Evolutionary conservation across 2,113 vertebrate genomes (phyloP).

Genomic region (Ptilorrhoa leucosticta): DNA sequence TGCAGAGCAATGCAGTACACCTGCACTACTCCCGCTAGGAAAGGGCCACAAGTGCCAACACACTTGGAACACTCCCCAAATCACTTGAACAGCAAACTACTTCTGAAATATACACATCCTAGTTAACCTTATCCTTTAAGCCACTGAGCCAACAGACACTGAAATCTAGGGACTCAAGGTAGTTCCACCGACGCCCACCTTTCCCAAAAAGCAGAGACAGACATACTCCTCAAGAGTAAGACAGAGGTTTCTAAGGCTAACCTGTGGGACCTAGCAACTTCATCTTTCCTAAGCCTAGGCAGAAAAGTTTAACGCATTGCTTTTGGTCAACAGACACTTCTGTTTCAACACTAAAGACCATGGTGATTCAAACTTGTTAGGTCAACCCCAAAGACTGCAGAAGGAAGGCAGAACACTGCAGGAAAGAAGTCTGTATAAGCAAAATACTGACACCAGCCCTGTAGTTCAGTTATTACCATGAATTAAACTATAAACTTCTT

Average conservation of each 20-base stretch:
- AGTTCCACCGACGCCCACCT: neutral
- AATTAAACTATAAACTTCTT: neutral
- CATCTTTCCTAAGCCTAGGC: neutral
- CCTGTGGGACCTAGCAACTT: neutral
- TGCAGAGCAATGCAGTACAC: slow-evolving; percentile 41
- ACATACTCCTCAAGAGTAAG: neutral
- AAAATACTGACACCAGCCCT: neutral
- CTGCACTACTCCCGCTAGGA: neutral
- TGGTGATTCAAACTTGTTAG: neutral
- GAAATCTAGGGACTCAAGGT: neutral
- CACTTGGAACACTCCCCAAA: neutral
- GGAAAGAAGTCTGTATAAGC: neutral
- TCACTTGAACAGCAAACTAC: neutral
- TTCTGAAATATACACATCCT: neutral
- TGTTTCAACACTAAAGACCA: neutral
- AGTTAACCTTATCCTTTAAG: neutral
- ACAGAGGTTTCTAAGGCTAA: neutral
- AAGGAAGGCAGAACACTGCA: neutral
- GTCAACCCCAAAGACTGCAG: neutral
- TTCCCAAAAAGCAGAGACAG: neutral
- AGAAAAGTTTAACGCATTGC: neutral
- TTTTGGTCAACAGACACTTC: neutral
- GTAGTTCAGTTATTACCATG: neutral
- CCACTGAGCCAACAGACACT: neutral
- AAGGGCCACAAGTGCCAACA: neutral